Evolutionary conservation across 2,113 vertebrate genomes (phyloP).

Genomic region (Mastomys coucha): DNA sequence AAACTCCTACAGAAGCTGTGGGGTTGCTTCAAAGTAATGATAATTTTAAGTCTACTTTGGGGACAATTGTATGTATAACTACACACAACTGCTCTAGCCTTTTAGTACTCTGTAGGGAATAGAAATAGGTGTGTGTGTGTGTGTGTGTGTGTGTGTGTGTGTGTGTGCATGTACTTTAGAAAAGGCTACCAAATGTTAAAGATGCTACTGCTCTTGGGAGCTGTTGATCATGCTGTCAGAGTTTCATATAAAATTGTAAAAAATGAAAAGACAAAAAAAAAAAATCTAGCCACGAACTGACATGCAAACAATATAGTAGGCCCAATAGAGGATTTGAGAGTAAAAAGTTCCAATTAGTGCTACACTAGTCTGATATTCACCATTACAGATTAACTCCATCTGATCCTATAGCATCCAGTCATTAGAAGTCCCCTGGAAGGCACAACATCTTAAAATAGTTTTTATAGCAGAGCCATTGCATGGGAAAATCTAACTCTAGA

Average conservation of each 20-base stretch:
- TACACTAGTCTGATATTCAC: slow-evolving; percentile 6
- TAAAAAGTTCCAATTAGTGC: background rate
- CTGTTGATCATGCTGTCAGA: too few relatives aligned
- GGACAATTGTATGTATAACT: background rate
- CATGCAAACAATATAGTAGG: background rate
- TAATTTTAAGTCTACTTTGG: background rate
- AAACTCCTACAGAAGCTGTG: background rate
- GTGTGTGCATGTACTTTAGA: background rate
- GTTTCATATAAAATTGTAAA: background rate
- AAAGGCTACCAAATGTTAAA: background rate
- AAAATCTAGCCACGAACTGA: background rate
- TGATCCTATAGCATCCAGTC: background rate
- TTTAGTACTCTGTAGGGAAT: background rate
- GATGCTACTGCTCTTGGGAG: too few relatives aligned
- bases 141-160: background rate
- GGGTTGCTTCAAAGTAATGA: background rate
- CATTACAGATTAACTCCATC: background rate
- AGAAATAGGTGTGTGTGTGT: background rate
- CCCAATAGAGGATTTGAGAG: background rate
- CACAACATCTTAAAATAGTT: slow-evolving; percentile 18
- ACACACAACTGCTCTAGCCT: background rate
- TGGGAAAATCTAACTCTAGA: background rate
- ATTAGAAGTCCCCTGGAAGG: background rate
- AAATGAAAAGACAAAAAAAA: background rate
- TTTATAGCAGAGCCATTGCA: background rate